These are phyloP conservation scores for Neoitamus cyanurus DNA, from an alignment of 2,888 invertebrate genomes.

Conservation along the genomic window DNA sequence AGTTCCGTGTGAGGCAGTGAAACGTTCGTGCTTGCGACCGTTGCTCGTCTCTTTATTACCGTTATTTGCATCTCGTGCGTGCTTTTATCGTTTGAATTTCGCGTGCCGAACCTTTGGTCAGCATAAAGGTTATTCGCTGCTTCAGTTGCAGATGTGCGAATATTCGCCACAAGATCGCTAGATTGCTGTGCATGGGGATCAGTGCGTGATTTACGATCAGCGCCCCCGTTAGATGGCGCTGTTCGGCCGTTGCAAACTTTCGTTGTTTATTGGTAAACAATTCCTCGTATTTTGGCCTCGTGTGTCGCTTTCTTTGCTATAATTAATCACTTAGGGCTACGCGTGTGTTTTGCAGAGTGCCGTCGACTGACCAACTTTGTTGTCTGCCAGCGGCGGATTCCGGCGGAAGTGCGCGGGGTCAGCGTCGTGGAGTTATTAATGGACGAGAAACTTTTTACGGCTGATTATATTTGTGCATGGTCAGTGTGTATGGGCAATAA, in stretches of 20 bases:
- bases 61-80: slow-evolving; percentile 16
- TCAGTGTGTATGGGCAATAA: slow-evolving; percentile 13
- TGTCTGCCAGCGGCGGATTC: neutral
- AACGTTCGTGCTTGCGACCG: neutral
- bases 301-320: neutral
- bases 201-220: neutral
- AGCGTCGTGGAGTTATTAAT: neutral
- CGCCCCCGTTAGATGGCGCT: slow-evolving; percentile 15
- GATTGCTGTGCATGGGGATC: neutral
- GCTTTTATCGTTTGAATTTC: neutral
- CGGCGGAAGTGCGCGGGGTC: neutral
- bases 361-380: neutral
- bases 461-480: slow-evolving; percentile 10
- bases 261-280: neutral
- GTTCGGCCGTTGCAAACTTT: neutral
- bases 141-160: no score
- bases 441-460: neutral
- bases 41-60: neutral
- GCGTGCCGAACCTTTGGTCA: neutral
- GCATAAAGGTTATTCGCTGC: neutral
- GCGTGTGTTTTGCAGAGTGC: neutral
- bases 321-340: neutral
- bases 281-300: neutral
- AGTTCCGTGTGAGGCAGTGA: neutral
- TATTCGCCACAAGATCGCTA: neutral